Evolutionary conservation across 2,113 vertebrate genomes (phyloP).

Genomic region (Paracanthobrama guichenoti): DNA sequence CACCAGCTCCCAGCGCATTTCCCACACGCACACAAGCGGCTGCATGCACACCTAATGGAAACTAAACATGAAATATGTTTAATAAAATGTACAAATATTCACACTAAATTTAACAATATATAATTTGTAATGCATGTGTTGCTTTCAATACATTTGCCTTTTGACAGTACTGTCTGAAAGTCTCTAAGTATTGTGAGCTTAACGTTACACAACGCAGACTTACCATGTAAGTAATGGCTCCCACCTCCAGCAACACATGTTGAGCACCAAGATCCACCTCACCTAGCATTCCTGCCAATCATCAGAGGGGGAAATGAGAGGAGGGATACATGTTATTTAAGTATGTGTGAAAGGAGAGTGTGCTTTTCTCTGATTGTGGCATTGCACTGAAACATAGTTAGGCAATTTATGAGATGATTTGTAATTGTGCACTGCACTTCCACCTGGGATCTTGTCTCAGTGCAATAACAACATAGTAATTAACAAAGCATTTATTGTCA

Average conservation of each 20-base stretch:
- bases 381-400: neutral
- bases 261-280: constrained; percentile 85
- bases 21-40: constrained; percentile 84
- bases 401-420: neutral
- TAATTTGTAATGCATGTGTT: neutral
- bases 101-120: constrained; percentile 35
- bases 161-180: neutral
- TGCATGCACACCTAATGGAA: constrained; percentile 80
- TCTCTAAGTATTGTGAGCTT: neutral
- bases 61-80: constrained; percentile 66
- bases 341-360: neutral
- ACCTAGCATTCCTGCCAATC: constrained; percentile 78
- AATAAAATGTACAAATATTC: neutral
- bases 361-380: neutral
- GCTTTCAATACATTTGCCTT: neutral
- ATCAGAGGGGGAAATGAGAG: neutral
- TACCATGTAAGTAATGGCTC: constrained; percentile 81
- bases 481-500: neutral
- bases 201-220: constrained; percentile 1
- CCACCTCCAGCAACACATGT: constrained; percentile 81
- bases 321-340: neutral
- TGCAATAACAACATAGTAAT: neutral
- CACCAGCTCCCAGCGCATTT: constrained; percentile 83
- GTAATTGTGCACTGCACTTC: neutral
- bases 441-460: neutral